Conservation (phyloP, 2,113 vertebrate species). For the Antechinus stuartii region DNA sequence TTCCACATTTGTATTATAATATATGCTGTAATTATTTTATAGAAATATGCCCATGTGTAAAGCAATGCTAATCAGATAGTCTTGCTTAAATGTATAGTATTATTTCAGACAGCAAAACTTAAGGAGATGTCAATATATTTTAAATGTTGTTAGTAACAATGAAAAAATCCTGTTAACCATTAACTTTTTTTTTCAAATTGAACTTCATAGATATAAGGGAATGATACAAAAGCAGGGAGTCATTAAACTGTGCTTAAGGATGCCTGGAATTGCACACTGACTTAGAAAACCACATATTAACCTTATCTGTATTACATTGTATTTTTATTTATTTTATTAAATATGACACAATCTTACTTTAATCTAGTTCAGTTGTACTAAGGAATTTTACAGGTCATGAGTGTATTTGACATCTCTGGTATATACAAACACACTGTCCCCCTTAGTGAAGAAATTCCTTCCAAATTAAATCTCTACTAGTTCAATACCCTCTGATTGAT, state of each 20-base stretch:
- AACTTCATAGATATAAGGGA: not conserved
- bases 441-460: not conserved
- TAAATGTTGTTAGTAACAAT: not conserved
- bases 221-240: not conserved
- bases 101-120: not conserved
- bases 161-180: not conserved
- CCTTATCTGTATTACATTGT: not conserved
- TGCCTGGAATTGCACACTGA: not conserved
- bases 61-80: not conserved
- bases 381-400: not conserved
- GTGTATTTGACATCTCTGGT: not conserved
- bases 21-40: slow-evolving; percentile 29
- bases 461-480: not conserved
- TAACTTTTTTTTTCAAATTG: not conserved
- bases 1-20: slow-evolving; percentile 33
- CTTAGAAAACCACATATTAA: not conserved
- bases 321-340: not conserved
- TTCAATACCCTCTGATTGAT: not conserved
- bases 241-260: not conserved
- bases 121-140: not conserved
- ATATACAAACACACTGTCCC: not conserved
- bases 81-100: not conserved
- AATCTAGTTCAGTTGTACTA: not conserved
- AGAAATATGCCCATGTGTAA: not conserved
- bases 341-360: not conserved